Evolutionary conservation across 2,888 invertebrate genomes (phyloP).

Genomic region (Cheilosia variabilis): DNA sequence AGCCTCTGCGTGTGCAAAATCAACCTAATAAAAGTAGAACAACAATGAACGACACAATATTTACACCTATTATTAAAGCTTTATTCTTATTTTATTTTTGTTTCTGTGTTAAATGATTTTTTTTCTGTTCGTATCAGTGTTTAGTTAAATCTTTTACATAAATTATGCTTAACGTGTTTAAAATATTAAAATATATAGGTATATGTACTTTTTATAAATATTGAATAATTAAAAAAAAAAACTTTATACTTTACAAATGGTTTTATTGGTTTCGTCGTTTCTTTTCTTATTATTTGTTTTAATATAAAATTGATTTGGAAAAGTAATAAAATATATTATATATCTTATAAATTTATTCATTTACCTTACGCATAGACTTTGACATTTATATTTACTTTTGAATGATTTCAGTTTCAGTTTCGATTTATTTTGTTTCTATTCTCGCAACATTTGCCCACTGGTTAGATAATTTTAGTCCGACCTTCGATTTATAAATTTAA

Average conservation of each 20-base stretch:
- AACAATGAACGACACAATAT: neutral
- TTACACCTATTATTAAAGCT: conserved; percentile 70
- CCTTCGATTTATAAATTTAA: conserved; percentile 52
- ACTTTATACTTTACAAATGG: conserved; percentile 71
- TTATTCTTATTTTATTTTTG: conserved; percentile 58
- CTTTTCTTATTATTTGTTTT: conserved; percentile 38
- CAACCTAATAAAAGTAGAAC: neutral
- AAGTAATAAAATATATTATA: conserved; percentile 76
- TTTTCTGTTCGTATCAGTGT: conserved; percentile 47
- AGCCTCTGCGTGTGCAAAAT: too few relatives aligned
- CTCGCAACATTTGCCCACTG: conserved; percentile 60
- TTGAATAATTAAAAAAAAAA: conserved; percentile 72
- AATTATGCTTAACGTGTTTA: conserved; percentile 75
- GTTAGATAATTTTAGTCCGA: conserved; percentile 51
- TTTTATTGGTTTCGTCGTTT: conserved; percentile 69
- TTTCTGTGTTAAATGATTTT: conserved; percentile 60
- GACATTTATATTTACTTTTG: conserved; percentile 67
- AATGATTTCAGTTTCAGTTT: conserved; percentile 69
- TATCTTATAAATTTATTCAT: conserved; percentile 74
- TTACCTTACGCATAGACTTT: conserved; percentile 73
- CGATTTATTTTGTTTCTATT: conserved; percentile 29
- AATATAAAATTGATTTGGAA: conserved; percentile 75
- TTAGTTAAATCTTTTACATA: conserved; percentile 73
- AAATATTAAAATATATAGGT: conserved; percentile 72
- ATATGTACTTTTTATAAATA: conserved; percentile 60